These are phyloP conservation scores for Epicampocera succincta DNA, from an alignment of 2,888 invertebrate species.

Conservation along the genomic window DNA sequence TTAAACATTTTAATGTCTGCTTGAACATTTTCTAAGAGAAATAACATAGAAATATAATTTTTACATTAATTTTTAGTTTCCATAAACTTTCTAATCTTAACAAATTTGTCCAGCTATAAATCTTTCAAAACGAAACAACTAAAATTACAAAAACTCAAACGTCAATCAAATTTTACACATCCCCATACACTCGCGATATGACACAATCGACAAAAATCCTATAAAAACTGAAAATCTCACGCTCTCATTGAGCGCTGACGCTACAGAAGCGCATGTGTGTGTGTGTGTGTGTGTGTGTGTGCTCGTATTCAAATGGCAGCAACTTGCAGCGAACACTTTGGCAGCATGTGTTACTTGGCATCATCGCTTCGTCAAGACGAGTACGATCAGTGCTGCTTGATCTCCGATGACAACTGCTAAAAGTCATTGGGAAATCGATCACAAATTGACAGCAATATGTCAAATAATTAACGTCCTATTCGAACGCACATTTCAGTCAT, in stretches of 20 bases:
- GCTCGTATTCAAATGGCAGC: background rate
- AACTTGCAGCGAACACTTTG: slow-evolving; percentile 8
- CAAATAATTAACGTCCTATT: slow-evolving; percentile 61
- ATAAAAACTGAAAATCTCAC: slow-evolving; percentile 49
- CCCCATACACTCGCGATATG: background rate
- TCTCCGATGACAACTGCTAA: slow-evolving; percentile 64
- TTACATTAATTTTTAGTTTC: slow-evolving; percentile 42
- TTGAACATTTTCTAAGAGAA: slow-evolving; percentile 34
- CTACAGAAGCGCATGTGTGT: background rate
- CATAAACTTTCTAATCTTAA: slow-evolving; percentile 64
- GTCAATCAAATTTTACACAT: slow-evolving; percentile 56
- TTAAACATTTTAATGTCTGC: slow-evolving; percentile 36
- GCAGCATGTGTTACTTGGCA: slow-evolving; percentile 30
- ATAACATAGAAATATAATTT: slow-evolving; percentile 35
- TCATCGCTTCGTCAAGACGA: slow-evolving; percentile 23
- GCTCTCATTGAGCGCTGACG: slow-evolving; percentile 15
- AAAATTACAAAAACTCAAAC: slow-evolving; percentile 40
- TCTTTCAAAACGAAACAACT: slow-evolving; percentile 42
- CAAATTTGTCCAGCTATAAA: slow-evolving; percentile 61
- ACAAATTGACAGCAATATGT: slow-evolving; percentile 69
- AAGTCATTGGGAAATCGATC: slow-evolving; percentile 65
- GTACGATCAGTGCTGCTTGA: slow-evolving; percentile 49
- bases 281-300: no score
- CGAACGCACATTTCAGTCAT: background rate
- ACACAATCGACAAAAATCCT: slow-evolving; percentile 17